These are phyloP conservation scores for Amorpha juglandis DNA, from an alignment of 2,888 invertebrate species.

Conservation along the genomic window DNA sequence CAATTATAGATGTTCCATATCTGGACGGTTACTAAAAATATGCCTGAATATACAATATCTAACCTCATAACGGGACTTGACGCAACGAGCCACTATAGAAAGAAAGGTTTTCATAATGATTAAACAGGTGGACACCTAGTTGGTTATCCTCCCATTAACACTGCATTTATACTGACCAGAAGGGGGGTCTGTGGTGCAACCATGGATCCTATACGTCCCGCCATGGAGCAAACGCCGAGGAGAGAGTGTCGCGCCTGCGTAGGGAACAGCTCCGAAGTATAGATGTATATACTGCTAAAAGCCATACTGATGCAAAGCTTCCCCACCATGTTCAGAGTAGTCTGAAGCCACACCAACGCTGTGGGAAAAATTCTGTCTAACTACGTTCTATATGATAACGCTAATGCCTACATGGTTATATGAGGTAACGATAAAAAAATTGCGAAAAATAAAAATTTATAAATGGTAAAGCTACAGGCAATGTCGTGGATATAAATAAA, in stretches of 20 bases:
- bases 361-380: constrained; percentile 38
- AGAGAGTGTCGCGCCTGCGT: constrained; percentile 86
- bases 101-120: too few relatives aligned
- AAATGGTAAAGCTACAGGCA: background rate
- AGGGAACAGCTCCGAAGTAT: constrained; percentile 88
- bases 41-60: too few relatives aligned
- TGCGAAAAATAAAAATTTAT: background rate
- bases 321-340: constrained; percentile 79
- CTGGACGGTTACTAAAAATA: too few relatives aligned
- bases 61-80: too few relatives aligned
- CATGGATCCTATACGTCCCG: constrained; percentile 86
- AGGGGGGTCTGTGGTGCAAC: constrained; percentile 88
- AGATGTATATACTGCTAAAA: constrained; percentile 77
- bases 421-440: background rate
- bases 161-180: constrained; percentile 74
- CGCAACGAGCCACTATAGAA: too few relatives aligned
- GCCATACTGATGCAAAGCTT: constrained; percentile 78
- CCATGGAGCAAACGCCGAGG: constrained; percentile 87
- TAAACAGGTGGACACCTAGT: too few relatives aligned
- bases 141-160: background rate
- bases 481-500: background rate
- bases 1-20: too few relatives aligned
- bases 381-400: constrained; percentile 17
- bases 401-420: background rate
- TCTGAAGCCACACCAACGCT: constrained; percentile 75